Conservation (phyloP, 2,797 vertebrate species). For the Columba guinea region DNA sequence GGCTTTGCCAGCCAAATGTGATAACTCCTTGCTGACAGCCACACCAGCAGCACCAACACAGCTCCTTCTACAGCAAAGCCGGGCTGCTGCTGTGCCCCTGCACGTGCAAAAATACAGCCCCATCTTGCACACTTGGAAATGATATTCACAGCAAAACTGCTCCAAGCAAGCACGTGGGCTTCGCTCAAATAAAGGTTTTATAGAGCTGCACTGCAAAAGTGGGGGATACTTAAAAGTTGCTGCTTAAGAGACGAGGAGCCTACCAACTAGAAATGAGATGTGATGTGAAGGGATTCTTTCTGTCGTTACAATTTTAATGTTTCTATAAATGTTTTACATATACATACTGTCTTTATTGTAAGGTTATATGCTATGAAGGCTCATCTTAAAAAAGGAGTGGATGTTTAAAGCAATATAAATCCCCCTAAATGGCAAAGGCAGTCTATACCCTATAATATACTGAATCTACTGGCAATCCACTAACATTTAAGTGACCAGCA, state of each 20-base stretch:
- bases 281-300: not conserved
- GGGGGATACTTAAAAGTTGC: not conserved
- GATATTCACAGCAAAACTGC: not conserved
- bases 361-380: not conserved
- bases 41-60: not conserved
- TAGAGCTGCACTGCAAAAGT: not conserved
- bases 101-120: not conserved
- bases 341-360: not conserved
- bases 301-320: not conserved
- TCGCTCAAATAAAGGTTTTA: not conserved
- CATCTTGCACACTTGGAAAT: not conserved
- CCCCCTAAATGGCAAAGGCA: not conserved
- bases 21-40: not conserved
- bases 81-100: accelerated
- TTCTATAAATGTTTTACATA: not conserved
- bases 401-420: not conserved
- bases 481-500: not conserved
- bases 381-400: not conserved
- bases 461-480: not conserved
- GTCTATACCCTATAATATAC: not conserved
- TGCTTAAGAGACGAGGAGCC: not conserved
- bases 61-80: accelerated
- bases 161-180: not conserved
- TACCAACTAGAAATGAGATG: not conserved
- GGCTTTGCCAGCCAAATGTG: not conserved